A percentile compares a stretch with the other conserved stretches of the same genome.
Evolutionary conservation across 1,140 invertebrate species (phyloP).

Genomic region (Rhysida immarginata): DNA sequence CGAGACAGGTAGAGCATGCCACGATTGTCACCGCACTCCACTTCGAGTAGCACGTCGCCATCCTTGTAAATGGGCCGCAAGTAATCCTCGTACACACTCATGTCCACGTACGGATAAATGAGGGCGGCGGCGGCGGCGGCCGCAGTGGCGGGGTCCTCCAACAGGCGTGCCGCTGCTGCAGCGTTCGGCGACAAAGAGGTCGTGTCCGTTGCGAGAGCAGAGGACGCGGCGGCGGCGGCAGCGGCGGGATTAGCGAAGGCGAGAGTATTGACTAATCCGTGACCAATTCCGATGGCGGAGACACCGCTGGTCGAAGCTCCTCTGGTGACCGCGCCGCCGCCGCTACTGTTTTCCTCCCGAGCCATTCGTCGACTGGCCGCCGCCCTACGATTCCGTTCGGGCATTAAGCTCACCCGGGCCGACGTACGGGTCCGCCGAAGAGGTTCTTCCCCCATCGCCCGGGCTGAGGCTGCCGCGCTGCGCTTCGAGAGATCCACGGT

Average conservation of each 20-base stretch:
- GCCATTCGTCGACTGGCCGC: neutral
- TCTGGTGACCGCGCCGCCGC: neutral
- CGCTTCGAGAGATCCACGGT: conserved; percentile 4
- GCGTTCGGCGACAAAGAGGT: neutral
- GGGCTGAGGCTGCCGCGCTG: neutral
- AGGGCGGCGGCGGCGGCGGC: neutral
- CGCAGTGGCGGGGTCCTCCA: neutral
- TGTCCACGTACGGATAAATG: conserved; percentile 5
- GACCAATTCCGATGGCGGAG: neutral
- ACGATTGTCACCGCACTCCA: conserved; percentile 32
- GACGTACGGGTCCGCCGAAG: too few species aligned
- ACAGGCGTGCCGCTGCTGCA: too few species aligned
- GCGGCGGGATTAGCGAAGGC: neutral
- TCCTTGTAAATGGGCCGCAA: conserved; percentile 26
- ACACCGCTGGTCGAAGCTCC: neutral
- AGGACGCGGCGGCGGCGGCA: neutral
- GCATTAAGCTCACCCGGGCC: too few species aligned
- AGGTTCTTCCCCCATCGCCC: neutral
- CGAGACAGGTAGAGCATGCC: conserved; percentile 29
- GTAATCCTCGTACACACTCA: conserved; percentile 22
- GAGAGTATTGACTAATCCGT: neutral
- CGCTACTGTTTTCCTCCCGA: neutral
- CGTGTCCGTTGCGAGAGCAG: neutral
- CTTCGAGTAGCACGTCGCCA: conserved; percentile 30
- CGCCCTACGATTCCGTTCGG: too few species aligned